Percentiles rank a stretch among this genome's conserved stretches.
phyloP scores from a whole-genome alignment of 1,140 invertebrate species.

The Anastrepha ludens region DNA sequence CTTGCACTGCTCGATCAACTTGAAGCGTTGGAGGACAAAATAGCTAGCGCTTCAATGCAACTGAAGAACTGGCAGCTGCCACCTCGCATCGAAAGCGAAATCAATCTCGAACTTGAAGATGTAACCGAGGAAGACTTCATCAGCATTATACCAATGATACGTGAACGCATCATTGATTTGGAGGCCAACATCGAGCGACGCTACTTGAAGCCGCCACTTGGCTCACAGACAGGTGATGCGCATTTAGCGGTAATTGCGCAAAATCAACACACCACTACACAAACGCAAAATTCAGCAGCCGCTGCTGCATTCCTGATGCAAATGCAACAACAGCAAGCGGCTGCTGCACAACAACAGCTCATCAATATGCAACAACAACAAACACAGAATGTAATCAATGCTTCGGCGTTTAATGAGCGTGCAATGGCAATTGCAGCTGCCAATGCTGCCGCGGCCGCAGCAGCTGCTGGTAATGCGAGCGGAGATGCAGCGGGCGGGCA shows the following conservation, averaged over 20 bases:
- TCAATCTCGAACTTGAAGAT: slow-evolving; percentile 77
- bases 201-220: slow-evolving; percentile 95
- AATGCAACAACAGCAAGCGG: slow-evolving; percentile 68
- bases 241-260: slow-evolving; percentile 73
- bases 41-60: slow-evolving; percentile 94
- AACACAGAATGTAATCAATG: slow-evolving; percentile 64
- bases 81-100: slow-evolving; percentile 77
- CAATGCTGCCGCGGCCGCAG: slow-evolving; percentile 60
- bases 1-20: slow-evolving; percentile 89
- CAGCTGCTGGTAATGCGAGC: slow-evolving; percentile 5
- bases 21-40: slow-evolving; percentile 93
- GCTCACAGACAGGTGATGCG: slow-evolving; percentile 76
- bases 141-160: slow-evolving; percentile 80
- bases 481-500: slow-evolving; percentile 4
- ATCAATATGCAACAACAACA: slow-evolving; percentile 62
- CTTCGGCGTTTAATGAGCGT: slow-evolving; percentile 69
- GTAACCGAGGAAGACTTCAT: slow-evolving; percentile 70
- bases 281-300: slow-evolving; percentile 70
- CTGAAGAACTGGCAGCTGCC: slow-evolving; percentile 92
- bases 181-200: slow-evolving; percentile 93
- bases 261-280: slow-evolving; percentile 69
- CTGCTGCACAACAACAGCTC: slow-evolving; percentile 58
- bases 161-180: slow-evolving; percentile 86
- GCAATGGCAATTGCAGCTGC: slow-evolving; percentile 70
- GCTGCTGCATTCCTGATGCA: slow-evolving; percentile 68